Base-by-base conservation (phyloP, 2,888 invertebrate genomes). In the Tachystola acroxantha region DNA sequence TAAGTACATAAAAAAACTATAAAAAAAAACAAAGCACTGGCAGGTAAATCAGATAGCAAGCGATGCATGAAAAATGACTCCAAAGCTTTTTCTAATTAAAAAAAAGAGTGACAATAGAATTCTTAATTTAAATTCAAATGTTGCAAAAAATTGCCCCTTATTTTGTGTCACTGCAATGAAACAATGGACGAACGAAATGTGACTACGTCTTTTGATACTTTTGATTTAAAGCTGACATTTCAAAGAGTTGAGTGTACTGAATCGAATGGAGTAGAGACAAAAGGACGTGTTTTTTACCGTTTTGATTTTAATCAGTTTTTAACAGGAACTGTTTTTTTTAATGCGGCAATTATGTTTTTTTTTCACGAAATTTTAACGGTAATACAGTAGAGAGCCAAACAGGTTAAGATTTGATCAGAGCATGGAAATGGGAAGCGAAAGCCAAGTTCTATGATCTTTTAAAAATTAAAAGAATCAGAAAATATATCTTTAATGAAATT, bases 61-160 rank as follows among this genome's bases (percentile, higher is more conserved):
- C 80, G 85, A 86, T 82, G 85, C 85, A 82, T 86, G 85, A 85
- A 82, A 85, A 86, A 86, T 86, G 81, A 85, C 79, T 81, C 79
- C 64, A 24, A 40, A 41, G 46, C 57, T 50, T 46, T 53, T 59
- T 65, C 64, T 76, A 80, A 84, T 82, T 82, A 76, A 80, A 85
- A 82, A 80, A 80, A 75, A 55, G 31, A 51, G 40, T 58, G 62
- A 84, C 81, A 85, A 84, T 69, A 61, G 76, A 60, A 50, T 65
- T 68, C 62, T 68, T 69, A 72, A 78, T 77, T 76, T 66, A 72
- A 73, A 76, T 79, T 77, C 73, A 65, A 77, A 77, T 58, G 69
- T 61, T 48, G 57, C 69, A 72, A 70, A 78, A 80, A 78, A 71
- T 61, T 61, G 43, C 67, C 70, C 70, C 63, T 53, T 51, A 60